Percentiles rank a stretch among this genome's conserved stretches.
These are phyloP conservation scores for Prionailurus bengalensis DNA, from an alignment of 2,113 vertebrate genomes.

Conservation along the genomic window DNA sequence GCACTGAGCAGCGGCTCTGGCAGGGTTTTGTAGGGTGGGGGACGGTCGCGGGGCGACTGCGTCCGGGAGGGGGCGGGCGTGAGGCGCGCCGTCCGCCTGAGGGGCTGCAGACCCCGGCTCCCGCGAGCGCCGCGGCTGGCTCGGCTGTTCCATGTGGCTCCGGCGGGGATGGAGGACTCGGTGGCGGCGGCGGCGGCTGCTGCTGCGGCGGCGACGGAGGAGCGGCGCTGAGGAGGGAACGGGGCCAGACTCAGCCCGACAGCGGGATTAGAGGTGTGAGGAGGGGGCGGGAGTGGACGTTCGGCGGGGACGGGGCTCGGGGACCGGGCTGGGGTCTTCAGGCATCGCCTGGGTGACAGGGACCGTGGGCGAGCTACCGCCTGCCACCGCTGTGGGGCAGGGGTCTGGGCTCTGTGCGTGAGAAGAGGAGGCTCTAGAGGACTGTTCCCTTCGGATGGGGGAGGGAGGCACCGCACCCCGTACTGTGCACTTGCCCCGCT, in stretches of 20 bases:
- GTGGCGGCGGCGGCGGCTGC: constrained; percentile 78
- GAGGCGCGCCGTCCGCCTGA: constrained; percentile 67
- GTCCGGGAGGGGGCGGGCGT: constrained; percentile 72
- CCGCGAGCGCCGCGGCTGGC: constrained; percentile 65
- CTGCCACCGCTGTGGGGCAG: constrained; percentile 34
- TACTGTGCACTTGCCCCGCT: neutral
- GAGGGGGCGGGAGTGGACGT: constrained; percentile 67
- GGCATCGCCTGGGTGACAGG: constrained; percentile 71
- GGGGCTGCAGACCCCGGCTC: constrained; percentile 71
- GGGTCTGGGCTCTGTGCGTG: constrained; percentile 52
- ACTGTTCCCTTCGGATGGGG: constrained; percentile 48
- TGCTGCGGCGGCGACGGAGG: constrained; percentile 76
- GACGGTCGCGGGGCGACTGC: constrained; percentile 27
- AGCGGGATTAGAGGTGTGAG: constrained; percentile 82
- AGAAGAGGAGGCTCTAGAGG: constrained; percentile 20
- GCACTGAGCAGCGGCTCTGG: constrained; percentile 68
- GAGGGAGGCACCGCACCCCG: constrained; percentile 70
- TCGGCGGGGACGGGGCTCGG: constrained; percentile 54
- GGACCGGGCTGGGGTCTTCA: constrained; percentile 32
- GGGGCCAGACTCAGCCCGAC: constrained; percentile 70
- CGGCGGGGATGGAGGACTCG: constrained; percentile 75
- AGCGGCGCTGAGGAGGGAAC: constrained; percentile 80
- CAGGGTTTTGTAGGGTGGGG: constrained; percentile 65
- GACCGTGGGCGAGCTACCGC: constrained; percentile 57
- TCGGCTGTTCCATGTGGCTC: constrained; percentile 77